Evolutionary conservation across 2,797 vertebrate species (phyloP).

Genomic region (Malurus splendens): DNA sequence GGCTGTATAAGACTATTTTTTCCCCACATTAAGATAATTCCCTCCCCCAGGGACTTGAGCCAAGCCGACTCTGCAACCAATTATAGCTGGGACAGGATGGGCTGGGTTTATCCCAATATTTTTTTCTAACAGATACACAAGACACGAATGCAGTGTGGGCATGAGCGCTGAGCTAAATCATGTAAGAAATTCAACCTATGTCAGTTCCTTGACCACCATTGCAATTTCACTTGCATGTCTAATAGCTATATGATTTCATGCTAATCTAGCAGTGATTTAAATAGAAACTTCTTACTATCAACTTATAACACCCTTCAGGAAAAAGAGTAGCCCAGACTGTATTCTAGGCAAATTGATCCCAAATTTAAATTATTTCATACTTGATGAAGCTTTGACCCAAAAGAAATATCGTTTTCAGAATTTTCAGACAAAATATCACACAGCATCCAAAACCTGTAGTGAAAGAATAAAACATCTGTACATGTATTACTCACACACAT

Average conservation of each 20-base stretch:
- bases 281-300: background rate
- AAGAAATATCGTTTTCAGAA: background rate
- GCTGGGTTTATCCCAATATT: background rate
- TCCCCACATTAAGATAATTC: background rate
- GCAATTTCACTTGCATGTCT: background rate
- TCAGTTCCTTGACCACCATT: background rate
- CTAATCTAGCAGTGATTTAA: background rate
- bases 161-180: background rate
- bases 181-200: background rate
- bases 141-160: background rate
- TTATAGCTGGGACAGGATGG: background rate
- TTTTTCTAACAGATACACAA: background rate
- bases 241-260: background rate
- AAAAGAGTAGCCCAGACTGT: background rate
- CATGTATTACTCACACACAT: background rate
- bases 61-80: rapidly evolving
- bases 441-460: background rate
- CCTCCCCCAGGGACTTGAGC: background rate
- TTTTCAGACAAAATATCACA: background rate
- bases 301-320: background rate
- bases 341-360: background rate
- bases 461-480: background rate
- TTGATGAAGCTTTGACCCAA: background rate
- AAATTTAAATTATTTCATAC: background rate
- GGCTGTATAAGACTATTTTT: background rate